These are phyloP conservation scores for Dermatemys mawii DNA, from an alignment of 2,113 vertebrate genomes.

Conservation along the genomic window DNA sequence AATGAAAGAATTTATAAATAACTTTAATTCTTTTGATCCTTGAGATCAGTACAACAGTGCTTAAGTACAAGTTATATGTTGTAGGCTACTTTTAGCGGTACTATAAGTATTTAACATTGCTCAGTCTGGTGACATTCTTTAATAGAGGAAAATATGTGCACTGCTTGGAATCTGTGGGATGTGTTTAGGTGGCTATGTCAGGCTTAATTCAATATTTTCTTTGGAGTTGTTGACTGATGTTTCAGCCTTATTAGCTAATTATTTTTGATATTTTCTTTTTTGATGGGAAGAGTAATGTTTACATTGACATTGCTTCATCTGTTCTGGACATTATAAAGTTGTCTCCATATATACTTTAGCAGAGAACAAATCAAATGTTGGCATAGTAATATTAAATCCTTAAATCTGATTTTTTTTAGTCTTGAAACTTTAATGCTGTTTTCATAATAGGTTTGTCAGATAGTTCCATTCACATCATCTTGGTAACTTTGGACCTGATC, in stretches of 20 bases:
- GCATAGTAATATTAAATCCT: background rate
- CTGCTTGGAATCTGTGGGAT: background rate
- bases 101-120: background rate
- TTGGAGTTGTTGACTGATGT: background rate
- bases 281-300: background rate
- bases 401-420: background rate
- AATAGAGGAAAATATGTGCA: background rate
- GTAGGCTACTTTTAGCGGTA: background rate
- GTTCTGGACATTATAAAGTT: background rate
- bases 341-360: background rate
- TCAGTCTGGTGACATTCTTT: background rate
- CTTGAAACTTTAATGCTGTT: background rate
- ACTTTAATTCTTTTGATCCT: background rate
- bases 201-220: background rate
- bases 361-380: background rate
- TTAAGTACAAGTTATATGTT: background rate
- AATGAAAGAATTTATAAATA: background rate
- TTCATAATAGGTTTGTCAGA: background rate
- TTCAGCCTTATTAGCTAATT: background rate
- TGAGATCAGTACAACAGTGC: background rate
- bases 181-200: background rate
- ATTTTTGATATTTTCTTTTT: background rate
- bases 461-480: background rate
- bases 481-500: background rate
- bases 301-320: background rate